These are phyloP conservation scores for Mylabris sibirica DNA, from an alignment of 2,888 invertebrate species.

Conservation along the genomic window DNA sequence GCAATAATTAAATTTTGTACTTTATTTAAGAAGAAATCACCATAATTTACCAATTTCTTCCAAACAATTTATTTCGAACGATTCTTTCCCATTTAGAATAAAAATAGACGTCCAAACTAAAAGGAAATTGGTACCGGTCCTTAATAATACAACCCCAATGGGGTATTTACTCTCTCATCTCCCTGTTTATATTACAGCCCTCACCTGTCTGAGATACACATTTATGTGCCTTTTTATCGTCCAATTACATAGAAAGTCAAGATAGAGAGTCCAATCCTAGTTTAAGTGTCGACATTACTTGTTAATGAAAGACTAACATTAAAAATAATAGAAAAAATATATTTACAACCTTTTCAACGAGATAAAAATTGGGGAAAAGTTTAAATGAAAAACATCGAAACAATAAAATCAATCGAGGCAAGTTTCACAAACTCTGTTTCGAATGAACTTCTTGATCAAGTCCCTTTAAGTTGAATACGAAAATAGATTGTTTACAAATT, in stretches of 20 bases:
- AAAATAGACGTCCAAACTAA: not conserved
- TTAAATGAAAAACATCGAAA: not conserved
- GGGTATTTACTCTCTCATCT: conserved; percentile 23
- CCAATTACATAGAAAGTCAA: conserved; percentile 36
- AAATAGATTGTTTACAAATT: conserved; percentile 7
- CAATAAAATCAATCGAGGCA: not conserved
- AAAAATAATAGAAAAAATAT: not conserved
- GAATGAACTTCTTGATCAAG: conserved; percentile 13
- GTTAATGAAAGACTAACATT: conserved; percentile 22
- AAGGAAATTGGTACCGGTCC: not conserved
- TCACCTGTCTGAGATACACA: conserved; percentile 39
- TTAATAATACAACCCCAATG: conserved; percentile 26
- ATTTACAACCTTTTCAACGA: not conserved
- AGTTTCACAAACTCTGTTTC: not conserved
- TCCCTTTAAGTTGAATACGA: conserved; percentile 8
- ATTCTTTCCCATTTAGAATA: not conserved
- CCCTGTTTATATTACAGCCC: conserved; percentile 35
- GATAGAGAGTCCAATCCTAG: not conserved
- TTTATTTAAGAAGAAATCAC: not conserved
- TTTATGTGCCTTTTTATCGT: conserved; percentile 41
- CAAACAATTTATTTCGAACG: not conserved
- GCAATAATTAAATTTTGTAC: not conserved
- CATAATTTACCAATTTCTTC: not conserved
- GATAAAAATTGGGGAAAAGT: not conserved
- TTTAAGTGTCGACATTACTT: conserved; percentile 16